These are phyloP conservation scores for Mastigias papua DNA, from an alignment of 30 jellyfish, hydroid and myxozoan species.

Conservation along the genomic window DNA sequence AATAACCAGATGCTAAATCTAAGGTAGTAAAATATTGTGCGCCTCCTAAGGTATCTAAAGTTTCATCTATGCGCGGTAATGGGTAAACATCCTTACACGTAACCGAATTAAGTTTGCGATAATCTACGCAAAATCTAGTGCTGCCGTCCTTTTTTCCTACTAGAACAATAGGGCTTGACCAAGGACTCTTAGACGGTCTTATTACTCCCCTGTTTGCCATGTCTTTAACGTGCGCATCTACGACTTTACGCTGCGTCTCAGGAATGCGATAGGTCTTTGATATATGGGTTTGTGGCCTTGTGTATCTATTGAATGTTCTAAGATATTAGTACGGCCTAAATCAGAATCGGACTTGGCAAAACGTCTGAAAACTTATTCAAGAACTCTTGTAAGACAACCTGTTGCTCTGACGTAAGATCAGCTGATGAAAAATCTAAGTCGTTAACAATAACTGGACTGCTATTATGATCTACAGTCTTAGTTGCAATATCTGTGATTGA, in stretches of 20 bases:
- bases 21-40: constrained; percentile 53
- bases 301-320: constrained; percentile 47
- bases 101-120: constrained; percentile 55
- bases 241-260: constrained; percentile 46
- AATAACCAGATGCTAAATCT: constrained; percentile 66
- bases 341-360: constrained; percentile 51
- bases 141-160: constrained; percentile 79
- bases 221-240: constrained; percentile 29
- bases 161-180: constrained; percentile 73
- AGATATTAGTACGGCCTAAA: constrained; percentile 43
- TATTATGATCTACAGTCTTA: neutral
- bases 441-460: constrained; percentile 6
- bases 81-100: constrained; percentile 63
- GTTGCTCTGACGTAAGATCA: constrained; percentile 24
- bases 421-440: neutral
- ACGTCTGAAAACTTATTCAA: constrained; percentile 19
- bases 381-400: neutral
- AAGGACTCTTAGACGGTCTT: constrained; percentile 64
- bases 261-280: constrained; percentile 62
- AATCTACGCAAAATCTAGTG: constrained; percentile 72
- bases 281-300: constrained; percentile 39
- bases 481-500: no score
- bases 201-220: constrained; percentile 43
- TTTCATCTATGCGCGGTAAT: constrained; percentile 72
- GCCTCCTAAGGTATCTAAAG: constrained; percentile 54